Conservation (phyloP, 2,113 vertebrate species). For the Machaerirhynchus nigripectus region DNA sequence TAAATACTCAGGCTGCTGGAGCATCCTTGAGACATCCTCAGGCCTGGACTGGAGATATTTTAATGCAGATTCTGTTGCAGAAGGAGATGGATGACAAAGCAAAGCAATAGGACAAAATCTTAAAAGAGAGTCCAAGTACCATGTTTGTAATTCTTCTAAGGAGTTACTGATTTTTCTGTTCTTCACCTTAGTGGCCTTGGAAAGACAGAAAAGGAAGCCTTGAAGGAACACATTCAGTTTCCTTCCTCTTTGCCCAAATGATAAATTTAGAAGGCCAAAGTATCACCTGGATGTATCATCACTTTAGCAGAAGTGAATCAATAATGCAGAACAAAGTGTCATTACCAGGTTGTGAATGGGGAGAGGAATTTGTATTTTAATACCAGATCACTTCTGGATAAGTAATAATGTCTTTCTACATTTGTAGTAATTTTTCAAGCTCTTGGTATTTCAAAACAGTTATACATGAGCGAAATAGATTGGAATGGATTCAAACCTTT, state of each 20-base stretch:
- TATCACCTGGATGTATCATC: neutral
- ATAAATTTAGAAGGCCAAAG: neutral
- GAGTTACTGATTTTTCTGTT: neutral
- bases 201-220: neutral
- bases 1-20: neutral
- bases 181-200: neutral
- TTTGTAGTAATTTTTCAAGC: neutral
- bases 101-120: neutral
- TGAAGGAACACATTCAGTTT: neutral
- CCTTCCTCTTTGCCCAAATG: neutral
- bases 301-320: neutral
- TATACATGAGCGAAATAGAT: neutral
- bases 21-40: neutral
- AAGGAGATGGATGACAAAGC: neutral
- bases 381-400: neutral
- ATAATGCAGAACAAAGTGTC: neutral
- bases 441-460: neutral
- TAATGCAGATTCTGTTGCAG: neutral
- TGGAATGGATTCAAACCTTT: neutral
- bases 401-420: neutral
- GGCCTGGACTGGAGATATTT: neutral
- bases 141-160: neutral
- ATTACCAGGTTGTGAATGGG: neutral
- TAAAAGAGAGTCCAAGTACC: fast-evolving
- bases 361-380: neutral